These are phyloP conservation scores for Timandra comae DNA, from an alignment of 2,888 invertebrate species.

Conservation along the genomic window DNA sequence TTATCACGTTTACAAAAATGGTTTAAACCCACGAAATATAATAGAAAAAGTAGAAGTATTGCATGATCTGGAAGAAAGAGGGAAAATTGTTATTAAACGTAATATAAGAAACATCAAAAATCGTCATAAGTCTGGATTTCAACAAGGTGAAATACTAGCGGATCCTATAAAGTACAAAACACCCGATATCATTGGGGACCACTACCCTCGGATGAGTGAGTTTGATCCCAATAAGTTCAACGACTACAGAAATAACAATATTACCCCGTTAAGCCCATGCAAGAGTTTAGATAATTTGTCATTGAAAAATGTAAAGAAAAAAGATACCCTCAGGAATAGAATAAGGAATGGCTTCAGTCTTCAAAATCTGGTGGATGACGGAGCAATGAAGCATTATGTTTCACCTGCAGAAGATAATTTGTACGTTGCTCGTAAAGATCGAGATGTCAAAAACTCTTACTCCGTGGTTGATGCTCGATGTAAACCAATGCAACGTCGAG, in stretches of 20 bases:
- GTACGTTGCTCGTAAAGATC: constrained; percentile 31
- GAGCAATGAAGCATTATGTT: constrained; percentile 50
- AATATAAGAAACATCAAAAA: constrained; percentile 64
- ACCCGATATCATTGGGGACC: constrained; percentile 57
- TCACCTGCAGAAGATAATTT: constrained; percentile 45
- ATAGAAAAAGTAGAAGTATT: constrained; percentile 52
- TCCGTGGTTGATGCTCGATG: constrained; percentile 54
- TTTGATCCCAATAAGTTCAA: constrained; percentile 57
- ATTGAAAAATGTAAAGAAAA: constrained; percentile 39
- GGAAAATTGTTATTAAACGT: constrained; percentile 59
- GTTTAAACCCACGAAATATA: constrained; percentile 47
- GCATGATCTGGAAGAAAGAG: constrained; percentile 55
- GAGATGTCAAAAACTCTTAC: constrained; percentile 54
- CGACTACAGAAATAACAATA: constrained; percentile 60
- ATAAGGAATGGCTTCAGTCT: constrained; percentile 57
- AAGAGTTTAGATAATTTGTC: constrained; percentile 71
- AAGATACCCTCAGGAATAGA: constrained; percentile 33
- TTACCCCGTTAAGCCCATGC: constrained; percentile 49
- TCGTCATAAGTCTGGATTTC: constrained; percentile 42
- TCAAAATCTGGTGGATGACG: constrained; percentile 59
- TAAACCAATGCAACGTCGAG: constrained; percentile 36
- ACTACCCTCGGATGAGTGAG: constrained; percentile 56
- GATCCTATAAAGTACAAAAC: constrained; percentile 40
- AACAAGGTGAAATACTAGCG: constrained; percentile 25
- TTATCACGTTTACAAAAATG: constrained; percentile 69